Percentiles rank a stretch among this genome's conserved stretches.
These are phyloP conservation scores for Callitettix versicolor DNA, from an alignment of 1,140 invertebrate genomes.

Conservation along the genomic window DNA sequence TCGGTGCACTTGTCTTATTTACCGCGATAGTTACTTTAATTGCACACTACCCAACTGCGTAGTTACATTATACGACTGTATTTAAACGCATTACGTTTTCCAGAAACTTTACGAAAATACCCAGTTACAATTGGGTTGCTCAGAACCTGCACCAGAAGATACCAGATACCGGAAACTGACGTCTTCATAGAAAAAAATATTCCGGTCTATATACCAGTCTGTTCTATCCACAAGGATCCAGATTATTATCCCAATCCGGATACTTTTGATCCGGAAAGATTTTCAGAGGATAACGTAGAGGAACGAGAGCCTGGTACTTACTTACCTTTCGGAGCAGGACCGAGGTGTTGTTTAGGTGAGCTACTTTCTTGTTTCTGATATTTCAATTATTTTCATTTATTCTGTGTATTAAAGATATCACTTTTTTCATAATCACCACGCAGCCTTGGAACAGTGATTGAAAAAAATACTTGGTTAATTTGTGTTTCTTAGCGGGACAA, in stretches of 20 bases:
- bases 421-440: too few species aligned
- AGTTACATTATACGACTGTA: too few species aligned
- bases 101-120: slow-evolving; percentile 47
- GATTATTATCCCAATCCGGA: slow-evolving; percentile 50
- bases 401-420: too few species aligned
- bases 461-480: too few species aligned
- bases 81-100: slow-evolving; percentile 11
- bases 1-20: too few species aligned
- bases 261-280: slow-evolving; percentile 55
- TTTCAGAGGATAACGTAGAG: slow-evolving; percentile 37
- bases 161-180: slow-evolving; percentile 37
- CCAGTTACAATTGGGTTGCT: slow-evolving; percentile 40
- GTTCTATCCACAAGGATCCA: slow-evolving; percentile 51
- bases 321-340: slow-evolving; percentile 47
- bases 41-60: too few species aligned
- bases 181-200: slow-evolving; percentile 38
- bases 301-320: slow-evolving; percentile 34
- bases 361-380: background rate
- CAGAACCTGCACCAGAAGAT: slow-evolving; percentile 38
- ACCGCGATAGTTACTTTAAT: too few species aligned
- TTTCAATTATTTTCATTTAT: too few species aligned
- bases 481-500: too few species aligned
- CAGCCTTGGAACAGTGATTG: too few species aligned
- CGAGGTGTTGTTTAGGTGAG: slow-evolving; percentile 42
- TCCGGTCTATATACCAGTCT: slow-evolving; percentile 39